Evolutionary conservation across 2,113 vertebrate species (phyloP), one percentile per base, ranked within the genome.

Genomic region (Aptenodytes forsteri): DNA sequence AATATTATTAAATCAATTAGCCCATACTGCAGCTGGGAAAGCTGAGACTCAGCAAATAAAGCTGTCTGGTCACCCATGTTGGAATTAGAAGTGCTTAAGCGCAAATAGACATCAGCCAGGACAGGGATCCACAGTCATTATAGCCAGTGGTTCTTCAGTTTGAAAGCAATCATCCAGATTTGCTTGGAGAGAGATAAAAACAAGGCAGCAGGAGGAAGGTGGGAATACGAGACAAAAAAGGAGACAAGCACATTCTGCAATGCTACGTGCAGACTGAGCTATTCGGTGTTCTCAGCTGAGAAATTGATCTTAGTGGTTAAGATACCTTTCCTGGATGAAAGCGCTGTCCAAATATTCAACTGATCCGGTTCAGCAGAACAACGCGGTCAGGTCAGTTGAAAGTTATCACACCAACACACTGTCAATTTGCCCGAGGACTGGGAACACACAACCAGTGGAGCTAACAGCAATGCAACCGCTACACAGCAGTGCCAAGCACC

Each of bases 311-410:
- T 55, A 65, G 42, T 58, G 49, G 91, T 88, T 70, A 87, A 85
- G 93, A 93, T 67, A 61, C 71, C 86, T 94, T 85, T 90, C 65
- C 47, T 49, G 69, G 67, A 90, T 69, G 76, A 94, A 77, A 62
- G 73, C 79, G 50, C 54, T n/a, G 61, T 96, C 96, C 89, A 79
- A 93, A 80, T 8, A 59, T 55, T 91, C 82, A 83, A 30, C 54
- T 25, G 89, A 80, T 50, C 13, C 25, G 30, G 59, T 7, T 32
- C 61, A 72, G 64, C 44, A 49, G 72, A 86, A 29, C 30, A 15
- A 36, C 2, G 34, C 81, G 44, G 78, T 64, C 27, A 30, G 89
- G 83, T 81, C 86, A 90, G 87, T 71, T 80, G 34, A 56, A 88
- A 94, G 30, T 16, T 32, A 50, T 4, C 13, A 34, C 52, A 25